Conservation (phyloP, 1,140 invertebrate genomes). For the Globodera ellingtonae region DNA sequence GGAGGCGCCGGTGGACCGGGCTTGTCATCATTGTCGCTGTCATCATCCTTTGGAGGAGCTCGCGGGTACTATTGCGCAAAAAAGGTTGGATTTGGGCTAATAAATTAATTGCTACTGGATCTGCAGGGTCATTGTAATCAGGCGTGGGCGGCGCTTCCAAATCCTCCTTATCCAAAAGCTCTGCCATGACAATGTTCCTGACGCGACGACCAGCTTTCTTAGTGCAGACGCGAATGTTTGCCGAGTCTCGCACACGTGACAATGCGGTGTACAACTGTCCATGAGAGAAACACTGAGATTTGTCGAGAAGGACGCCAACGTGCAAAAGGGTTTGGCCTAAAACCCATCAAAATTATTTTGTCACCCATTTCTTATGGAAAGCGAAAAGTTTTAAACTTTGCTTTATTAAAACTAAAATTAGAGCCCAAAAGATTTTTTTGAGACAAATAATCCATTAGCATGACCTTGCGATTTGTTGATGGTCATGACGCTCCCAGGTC, state of each 20-base stretch:
- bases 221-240: background rate
- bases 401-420: too few relatives aligned
- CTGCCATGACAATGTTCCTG: background rate
- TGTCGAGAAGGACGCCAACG: slow-evolving; percentile 1
- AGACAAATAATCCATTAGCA: too few relatives aligned
- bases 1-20: background rate
- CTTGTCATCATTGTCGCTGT: background rate
- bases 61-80: background rate
- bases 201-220: background rate
- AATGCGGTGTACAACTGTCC: slow-evolving; percentile 4
- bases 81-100: background rate
- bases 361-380: too few relatives aligned
- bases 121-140: background rate
- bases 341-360: too few relatives aligned
- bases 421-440: too few relatives aligned
- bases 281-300: slow-evolving; percentile 4
- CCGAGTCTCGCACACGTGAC: background rate
- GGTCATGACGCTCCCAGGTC: slow-evolving; percentile 6
- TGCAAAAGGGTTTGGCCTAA: background rate
- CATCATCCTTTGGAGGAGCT: background rate
- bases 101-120: background rate
- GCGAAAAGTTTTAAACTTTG: too few relatives aligned
- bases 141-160: background rate
- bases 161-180: background rate
- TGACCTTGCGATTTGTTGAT: slow-evolving; percentile 13